Percentiles rank a stretch among this genome's conserved stretches.
Evolutionary conservation across 1,140 invertebrate species (phyloP).

Genomic region (Nylanderia fulva): DNA sequence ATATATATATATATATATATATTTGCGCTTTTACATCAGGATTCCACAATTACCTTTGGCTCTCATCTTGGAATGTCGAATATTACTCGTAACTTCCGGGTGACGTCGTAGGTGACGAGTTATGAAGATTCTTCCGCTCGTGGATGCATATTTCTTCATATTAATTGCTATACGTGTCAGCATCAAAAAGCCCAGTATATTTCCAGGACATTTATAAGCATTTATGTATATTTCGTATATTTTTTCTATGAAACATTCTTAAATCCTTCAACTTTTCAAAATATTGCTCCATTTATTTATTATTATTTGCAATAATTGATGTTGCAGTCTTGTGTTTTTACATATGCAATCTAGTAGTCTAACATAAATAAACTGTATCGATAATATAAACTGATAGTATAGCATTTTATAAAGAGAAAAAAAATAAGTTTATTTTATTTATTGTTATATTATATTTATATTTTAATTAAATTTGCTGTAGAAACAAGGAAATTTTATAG

Average conservation of each 20-base stretch:
- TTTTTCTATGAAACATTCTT: neutral
- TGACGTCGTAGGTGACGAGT: constrained; percentile 47
- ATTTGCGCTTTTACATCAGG: constrained; percentile 48
- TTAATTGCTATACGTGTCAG: constrained; percentile 41
- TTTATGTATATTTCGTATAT: constrained; percentile 13
- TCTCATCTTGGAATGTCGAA: constrained; percentile 56
- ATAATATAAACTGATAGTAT: neutral
- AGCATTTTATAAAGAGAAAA: neutral
- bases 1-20: no score
- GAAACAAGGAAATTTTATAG: neutral
- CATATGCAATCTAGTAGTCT: neutral
- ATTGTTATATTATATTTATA: no score
- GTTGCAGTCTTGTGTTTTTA: neutral
- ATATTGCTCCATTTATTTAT: neutral
- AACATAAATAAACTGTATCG: neutral
- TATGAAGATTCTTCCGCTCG: constrained; percentile 56
- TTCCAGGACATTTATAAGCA: neutral
- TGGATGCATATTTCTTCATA: constrained; percentile 50
- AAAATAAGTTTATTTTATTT: neutral
- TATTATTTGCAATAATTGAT: neutral
- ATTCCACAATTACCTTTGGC: constrained; percentile 56
- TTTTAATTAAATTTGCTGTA: constrained; percentile 30
- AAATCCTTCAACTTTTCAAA: neutral
- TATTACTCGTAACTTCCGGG: constrained; percentile 51
- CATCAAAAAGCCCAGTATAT: constrained; percentile 5